Evolutionary conservation across 2,113 vertebrate genomes (phyloP).

Genomic region (Butastur rufipennis): DNA sequence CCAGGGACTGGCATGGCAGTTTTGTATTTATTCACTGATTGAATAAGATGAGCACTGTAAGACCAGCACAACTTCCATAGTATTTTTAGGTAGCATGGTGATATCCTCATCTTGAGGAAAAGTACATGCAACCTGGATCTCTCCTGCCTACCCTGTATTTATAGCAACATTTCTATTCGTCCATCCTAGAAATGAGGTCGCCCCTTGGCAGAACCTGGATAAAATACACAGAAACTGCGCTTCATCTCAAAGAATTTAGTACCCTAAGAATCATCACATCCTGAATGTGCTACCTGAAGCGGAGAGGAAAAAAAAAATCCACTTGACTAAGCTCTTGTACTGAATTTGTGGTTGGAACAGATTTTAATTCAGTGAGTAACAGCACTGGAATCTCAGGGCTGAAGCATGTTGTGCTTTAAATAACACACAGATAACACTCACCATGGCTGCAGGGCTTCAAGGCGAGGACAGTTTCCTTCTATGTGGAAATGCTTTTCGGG

Average conservation of each 20-base stretch:
- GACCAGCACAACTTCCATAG: background rate
- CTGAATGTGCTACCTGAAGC: background rate
- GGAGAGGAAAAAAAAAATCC: background rate
- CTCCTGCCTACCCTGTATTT: background rate
- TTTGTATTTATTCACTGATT: background rate
- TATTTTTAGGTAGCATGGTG: background rate
- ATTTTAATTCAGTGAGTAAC: background rate
- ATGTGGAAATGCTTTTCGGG: background rate
- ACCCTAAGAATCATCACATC: background rate
- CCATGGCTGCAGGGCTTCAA: background rate
- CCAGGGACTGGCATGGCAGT: background rate
- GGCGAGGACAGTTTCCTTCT: background rate
- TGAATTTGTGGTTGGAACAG: background rate
- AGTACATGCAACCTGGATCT: background rate
- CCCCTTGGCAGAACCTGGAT: background rate
- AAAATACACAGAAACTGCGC: background rate
- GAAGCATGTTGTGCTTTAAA: background rate
- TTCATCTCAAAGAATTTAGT: background rate
- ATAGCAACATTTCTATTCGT: background rate
- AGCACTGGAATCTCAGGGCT: background rate
- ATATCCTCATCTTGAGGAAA: background rate
- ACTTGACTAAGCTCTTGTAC: background rate
- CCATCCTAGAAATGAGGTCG: background rate
- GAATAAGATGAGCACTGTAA: background rate
- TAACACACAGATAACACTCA: background rate